Base-by-base conservation (phyloP, 2,888 invertebrate genomes). In the Pinctada fucata region DNA sequence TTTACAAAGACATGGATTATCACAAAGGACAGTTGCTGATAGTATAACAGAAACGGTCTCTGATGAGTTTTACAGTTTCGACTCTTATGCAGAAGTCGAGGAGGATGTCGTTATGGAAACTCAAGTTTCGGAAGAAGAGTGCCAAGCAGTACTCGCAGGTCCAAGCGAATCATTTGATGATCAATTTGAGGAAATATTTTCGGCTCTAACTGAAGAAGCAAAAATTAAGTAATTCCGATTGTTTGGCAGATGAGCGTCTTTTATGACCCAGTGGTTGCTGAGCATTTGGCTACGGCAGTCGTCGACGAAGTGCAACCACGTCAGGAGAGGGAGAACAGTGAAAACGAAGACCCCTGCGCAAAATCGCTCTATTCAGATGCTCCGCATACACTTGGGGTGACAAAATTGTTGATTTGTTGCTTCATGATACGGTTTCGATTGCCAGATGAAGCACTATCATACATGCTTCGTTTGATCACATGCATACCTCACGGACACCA, bases 381-480 rank as follows among this genome's bases (percentile, higher is more conserved):
- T 5, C 72, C 58, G 2, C 58, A 72, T 72, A 72, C 72, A 31
- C 63, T 72, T 31, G 72, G 72, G 3, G 58, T 72, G n/a, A 52
- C 58, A 31, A 45, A 58, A 16, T 45, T 72, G 63, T 31, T 63
- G 6, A 72, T 72, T 8, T 72, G 63, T 52, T 72, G 72, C 63
- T 72, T 72, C 16, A 45, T 72, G 63, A 72, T 72, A 16, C 52
- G 72, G 45, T 72, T 72, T 58, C 72, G 72, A 5, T 58, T 72
- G 13, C 72, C 72, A 3, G 72, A 72, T 45, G 63, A 58, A 63
- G 72, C 72, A 10, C 16, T 58, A 31, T 63, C 72, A 4, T 72
- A 72, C 47, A 16, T 72, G 16, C 47, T 72, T 5, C 72, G 72
- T 16, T 3, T 72, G 4, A 16, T 72, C 3, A 63, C 72, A 2